Evolutionary conservation across 2,113 vertebrate genomes (phyloP).

Genomic region (Toxostoma redivivum): DNA sequence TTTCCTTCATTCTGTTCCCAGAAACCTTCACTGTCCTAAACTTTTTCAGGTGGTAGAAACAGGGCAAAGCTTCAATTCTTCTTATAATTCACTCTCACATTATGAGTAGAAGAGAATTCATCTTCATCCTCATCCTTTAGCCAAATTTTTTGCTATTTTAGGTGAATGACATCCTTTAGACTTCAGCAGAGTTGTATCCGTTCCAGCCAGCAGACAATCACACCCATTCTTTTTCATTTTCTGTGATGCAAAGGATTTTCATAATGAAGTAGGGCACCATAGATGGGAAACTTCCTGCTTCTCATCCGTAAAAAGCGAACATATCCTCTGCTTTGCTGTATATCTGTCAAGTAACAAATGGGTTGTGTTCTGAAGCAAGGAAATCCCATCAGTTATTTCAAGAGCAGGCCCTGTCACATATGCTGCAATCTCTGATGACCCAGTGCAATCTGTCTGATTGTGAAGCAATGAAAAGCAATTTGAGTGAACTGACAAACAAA

Average conservation of each 20-base stretch:
- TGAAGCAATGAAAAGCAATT: neutral
- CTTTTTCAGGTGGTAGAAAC: neutral
- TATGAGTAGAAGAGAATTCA: neutral
- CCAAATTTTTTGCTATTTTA: neutral
- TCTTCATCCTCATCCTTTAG: neutral
- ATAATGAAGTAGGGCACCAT: neutral
- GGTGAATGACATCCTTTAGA: neutral
- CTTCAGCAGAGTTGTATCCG: neutral
- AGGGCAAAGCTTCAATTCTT: neutral
- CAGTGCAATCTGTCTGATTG: neutral
- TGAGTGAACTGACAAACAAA: neutral
- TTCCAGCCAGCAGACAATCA: neutral
- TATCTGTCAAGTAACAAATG: neutral
- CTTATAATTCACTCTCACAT: neutral
- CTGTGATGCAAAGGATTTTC: neutral
- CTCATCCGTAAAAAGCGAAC: neutral
- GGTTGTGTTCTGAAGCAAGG: neutral
- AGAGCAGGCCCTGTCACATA: neutral
- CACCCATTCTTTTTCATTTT: neutral
- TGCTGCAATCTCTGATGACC: neutral
- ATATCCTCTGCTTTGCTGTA: neutral
- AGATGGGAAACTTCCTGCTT: neutral
- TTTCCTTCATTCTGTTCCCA: neutral
- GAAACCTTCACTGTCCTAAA: neutral
- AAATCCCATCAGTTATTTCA: constrained; percentile 23